A percentile compares a stretch with the other conserved stretches of the same genome.
Evolutionary conservation across 2,113 vertebrate genomes (phyloP).

Genomic region (Phylloscopus trochilus): DNA sequence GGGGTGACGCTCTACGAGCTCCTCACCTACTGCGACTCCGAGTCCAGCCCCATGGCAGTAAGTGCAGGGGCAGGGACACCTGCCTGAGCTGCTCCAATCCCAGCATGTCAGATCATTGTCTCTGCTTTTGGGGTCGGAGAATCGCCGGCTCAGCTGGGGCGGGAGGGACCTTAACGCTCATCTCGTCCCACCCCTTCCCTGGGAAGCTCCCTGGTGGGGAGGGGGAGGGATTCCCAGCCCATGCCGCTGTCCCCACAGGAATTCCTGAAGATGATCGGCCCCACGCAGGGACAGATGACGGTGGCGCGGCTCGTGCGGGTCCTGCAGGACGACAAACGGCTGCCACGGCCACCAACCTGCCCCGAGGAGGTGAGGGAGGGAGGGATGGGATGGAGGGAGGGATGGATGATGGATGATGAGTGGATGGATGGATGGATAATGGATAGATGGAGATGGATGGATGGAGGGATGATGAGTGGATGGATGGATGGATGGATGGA

Average conservation of each 20-base stretch:
- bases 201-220: background rate
- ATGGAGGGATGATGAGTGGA: no score
- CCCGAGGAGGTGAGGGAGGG: constrained; percentile 75
- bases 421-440: no score
- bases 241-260: constrained; percentile 71
- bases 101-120: no score
- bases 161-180: background rate
- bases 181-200: accelerated
- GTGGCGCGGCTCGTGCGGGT: constrained; percentile 84
- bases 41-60: constrained; percentile 88
- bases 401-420: no score
- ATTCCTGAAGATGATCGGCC: constrained; percentile 89
- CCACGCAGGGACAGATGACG: constrained; percentile 93
- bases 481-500: background rate
- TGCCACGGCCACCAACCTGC: constrained; percentile 83
- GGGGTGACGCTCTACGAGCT: constrained; percentile 94
- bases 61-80: background rate
- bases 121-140: accelerated
- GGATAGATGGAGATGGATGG: background rate
- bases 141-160: accelerated
- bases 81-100: background rate
- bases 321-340: constrained; percentile 82
- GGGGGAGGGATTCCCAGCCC: background rate
- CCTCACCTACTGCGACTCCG: constrained; percentile 88
- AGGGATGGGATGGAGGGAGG: background rate